phyloP scores from a whole-genome alignment of 2,888 invertebrate genomes.

The Microctonus hyperodae region DNA sequence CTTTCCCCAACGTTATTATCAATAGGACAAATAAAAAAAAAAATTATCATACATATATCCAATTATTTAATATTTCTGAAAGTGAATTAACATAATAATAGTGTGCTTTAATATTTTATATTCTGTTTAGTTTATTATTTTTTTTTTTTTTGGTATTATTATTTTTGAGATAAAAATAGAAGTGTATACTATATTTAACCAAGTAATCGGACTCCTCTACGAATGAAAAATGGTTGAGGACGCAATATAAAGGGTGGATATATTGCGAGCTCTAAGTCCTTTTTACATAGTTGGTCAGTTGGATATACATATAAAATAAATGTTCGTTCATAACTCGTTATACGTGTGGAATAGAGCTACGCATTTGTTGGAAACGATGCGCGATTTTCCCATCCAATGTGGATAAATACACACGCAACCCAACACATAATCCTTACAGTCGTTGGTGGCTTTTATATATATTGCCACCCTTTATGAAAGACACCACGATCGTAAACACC shows the following conservation, averaged over 20 bases:
- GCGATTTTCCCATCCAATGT: neutral
- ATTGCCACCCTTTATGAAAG: conserved; percentile 5
- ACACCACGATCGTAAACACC: conserved; percentile 10
- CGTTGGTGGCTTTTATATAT: conserved; percentile 13
- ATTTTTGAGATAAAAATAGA: neutral
- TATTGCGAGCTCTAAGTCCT: neutral
- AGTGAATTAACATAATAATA: neutral
- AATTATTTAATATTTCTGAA: neutral
- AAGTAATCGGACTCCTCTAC: neutral
- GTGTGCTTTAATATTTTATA: neutral
- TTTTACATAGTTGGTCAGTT: neutral
- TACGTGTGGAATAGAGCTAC: neutral
- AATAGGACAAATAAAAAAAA: neutral
- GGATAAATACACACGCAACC: neutral
- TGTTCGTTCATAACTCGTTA: neutral
- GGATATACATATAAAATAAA: neutral
- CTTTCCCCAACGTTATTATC: neutral
- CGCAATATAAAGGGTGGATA: neutral
- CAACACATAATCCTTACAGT: neutral
- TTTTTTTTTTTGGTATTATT: too few relatives aligned
- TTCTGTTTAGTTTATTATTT: too few relatives aligned
- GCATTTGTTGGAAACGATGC: neutral
- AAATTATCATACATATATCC: neutral
- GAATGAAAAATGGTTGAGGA: neutral
- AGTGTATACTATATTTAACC: neutral